These are phyloP conservation scores for Chaitophorus viminalis DNA, from an alignment of 2,888 invertebrate species.

Conservation along the genomic window DNA sequence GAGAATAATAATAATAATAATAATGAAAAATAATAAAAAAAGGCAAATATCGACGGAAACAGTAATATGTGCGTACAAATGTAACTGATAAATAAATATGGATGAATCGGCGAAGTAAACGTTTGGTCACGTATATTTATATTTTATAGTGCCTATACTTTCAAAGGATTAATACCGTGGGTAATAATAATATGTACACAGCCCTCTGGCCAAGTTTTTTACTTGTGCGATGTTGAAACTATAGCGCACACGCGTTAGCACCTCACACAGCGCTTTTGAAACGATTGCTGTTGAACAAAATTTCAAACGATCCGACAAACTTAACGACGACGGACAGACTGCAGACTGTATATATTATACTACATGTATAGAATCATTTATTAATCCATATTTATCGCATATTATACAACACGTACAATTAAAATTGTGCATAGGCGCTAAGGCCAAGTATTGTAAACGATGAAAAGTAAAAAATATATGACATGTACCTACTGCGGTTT, in stretches of 20 bases:
- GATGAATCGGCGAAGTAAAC: neutral
- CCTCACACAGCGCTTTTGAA: neutral
- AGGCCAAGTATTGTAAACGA: too few relatives aligned
- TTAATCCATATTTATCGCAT: too few relatives aligned
- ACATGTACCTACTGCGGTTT: too few relatives aligned
- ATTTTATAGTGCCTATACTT: too few relatives aligned
- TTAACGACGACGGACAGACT: neutral
- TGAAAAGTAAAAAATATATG: too few relatives aligned
- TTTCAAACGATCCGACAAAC: neutral
- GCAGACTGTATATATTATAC: too few relatives aligned
- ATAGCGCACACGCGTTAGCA: neutral
- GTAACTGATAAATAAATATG: neutral
- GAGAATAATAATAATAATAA: neutral
- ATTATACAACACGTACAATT: too few relatives aligned
- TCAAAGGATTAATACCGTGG: neutral
- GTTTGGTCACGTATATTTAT: neutral
- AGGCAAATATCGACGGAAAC: neutral
- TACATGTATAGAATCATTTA: too few relatives aligned
- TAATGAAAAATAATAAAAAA: neutral
- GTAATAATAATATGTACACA: neutral
- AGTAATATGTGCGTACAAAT: neutral
- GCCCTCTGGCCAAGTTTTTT: neutral
- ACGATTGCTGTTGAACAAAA: neutral
- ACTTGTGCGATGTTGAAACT: neutral
- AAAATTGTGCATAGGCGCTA: too few relatives aligned